Base-by-base conservation (phyloP, 2,888 invertebrate species). In the Hydriomena furcata region DNA sequence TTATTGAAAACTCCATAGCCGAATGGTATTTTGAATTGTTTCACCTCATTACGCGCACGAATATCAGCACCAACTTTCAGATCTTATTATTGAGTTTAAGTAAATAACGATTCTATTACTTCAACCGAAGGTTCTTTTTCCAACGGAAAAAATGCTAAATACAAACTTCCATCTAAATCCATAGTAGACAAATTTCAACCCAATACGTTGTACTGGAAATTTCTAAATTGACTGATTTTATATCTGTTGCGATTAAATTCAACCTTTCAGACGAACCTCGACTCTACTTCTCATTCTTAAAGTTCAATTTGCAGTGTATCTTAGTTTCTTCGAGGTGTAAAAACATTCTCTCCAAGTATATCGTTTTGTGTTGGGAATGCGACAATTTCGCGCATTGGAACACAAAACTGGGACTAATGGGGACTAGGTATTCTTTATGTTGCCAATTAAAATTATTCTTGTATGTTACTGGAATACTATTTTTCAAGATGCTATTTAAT, bases 11-110 rank as follows among this genome's bases (percentile, higher is more conserved):
- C 42, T 49, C 30, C 32, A 17, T 47, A 42, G 46, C 68, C 67
- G 73, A 73, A 71, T 76, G 71, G 75, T 77, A 78, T 76, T 79
- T 79, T 76, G 79, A 82, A 82, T 83, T 83, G 84, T 81, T 84
- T 79, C 80, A 79, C 80, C 83, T 86, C 85, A 85, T 84, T 86
- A 84, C 76, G 68, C 59, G 79, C 80, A 82, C 80, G 81, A 81
- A 81, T 81, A 76, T 77, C 74, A 70, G 71, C 67, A 68, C 63
- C 72, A 64, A 51, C 50, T 42, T 43, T 53, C 40, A 36, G 34
- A 52, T 48, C 38, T 53, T 59, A 61, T 45, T 34, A 53, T 52
- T 30, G 11, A 4, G 43, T 21, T 17, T 36, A 35, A 28, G 3
- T 23, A n/a, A 42, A 28, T 34, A n/a, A 10, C 2, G 5, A 52